Base-by-base conservation (phyloP, 2,797 vertebrate genomes). In the Octomys mimax region DNA sequence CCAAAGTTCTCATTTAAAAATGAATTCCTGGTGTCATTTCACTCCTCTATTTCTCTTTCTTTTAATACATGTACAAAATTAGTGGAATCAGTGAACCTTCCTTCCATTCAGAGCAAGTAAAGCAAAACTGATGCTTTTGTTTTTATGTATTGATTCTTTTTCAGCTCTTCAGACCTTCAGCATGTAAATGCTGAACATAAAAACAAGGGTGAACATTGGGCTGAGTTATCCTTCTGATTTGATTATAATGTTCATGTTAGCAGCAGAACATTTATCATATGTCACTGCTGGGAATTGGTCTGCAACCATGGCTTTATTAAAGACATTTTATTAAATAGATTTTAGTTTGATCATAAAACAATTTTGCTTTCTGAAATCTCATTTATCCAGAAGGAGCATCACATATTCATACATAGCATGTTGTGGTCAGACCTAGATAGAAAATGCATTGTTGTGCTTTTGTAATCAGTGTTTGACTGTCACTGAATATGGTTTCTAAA, bases 201-300 rank as follows among this genome's bases (percentile, higher is more conserved):
- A 95, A 98, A 95, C 91, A 95, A 57, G 93, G 42, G 93, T 80
- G 80, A 97, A 92, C 89, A 86, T 92, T 97, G 92, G 81, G 86
- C 82, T 97, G 98, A 96, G 97, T 97, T 98, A 97, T 93, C 95
- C 94, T 98, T 98, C 93, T 96, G 96, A 98, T 98, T 97, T 98
- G 96, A 98, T 98, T 98, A 98, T 96, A 97, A 97, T 97, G 94
- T 97, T 96, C 93, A 97, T 86, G 68, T 95, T 70, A 97, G 93
- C 98, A 95, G 87, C 95, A 97, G 95, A 96, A 92, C 96, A 98
- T 98, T 98, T 97, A 97, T 98, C 98, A 98, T 96, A 91, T 95
- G 39, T 81, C 1, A 28, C 97, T 97, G 91, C 97, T 13, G 59
- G 19, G 89, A 93, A 94, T 87, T 98, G 96, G 95, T 88, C 95